A percentile compares a stretch with the other conserved stretches of the same genome.
Conservation (phyloP, 2,888 invertebrate species). For the Ectemnius continuus region DNA sequence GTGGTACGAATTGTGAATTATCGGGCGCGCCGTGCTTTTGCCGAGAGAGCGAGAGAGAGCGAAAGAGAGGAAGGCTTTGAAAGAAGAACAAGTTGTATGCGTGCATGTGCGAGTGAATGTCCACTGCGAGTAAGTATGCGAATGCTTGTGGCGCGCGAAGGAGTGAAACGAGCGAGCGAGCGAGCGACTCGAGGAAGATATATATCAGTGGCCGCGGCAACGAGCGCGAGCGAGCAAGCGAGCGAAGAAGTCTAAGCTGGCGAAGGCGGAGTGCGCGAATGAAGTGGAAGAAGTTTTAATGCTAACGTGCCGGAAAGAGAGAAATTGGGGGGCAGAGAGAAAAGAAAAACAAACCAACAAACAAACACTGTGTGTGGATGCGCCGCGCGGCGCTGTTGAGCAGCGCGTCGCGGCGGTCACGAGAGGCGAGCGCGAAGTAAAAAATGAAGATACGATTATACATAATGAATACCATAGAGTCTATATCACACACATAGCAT, state of each 20-base stretch:
- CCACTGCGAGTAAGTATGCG: neutral
- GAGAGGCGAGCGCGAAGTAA: conserved; percentile 62
- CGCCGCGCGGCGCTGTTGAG: conserved; percentile 72
- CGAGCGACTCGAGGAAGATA: neutral
- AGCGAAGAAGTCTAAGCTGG: too few species aligned
- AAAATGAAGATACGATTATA: conserved; percentile 67
- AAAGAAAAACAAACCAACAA: neutral
- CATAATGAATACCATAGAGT: conserved; percentile 76
- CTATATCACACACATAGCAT: conserved; percentile 77
- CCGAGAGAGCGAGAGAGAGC: conserved; percentile 18
- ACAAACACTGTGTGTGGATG: neutral
- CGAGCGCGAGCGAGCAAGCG: too few species aligned
- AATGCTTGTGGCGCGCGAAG: neutral
- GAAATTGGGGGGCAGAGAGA: neutral
- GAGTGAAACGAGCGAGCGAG: neutral
- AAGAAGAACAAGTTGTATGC: too few species aligned
- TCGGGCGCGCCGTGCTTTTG: conserved; percentile 35
- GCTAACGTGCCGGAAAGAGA: neutral
- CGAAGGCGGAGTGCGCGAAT: neutral
- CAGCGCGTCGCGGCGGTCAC: conserved; percentile 60
- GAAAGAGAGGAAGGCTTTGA: conserved; percentile 18
- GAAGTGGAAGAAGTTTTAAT: too few species aligned
- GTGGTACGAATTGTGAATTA: conserved; percentile 36
- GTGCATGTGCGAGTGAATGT: conserved; percentile 12
- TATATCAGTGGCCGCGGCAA: neutral